Evolutionary conservation across 2,113 vertebrate genomes (phyloP), one percentile per base, ranked within the genome.

Genomic region (Fukomys damarensis): DNA sequence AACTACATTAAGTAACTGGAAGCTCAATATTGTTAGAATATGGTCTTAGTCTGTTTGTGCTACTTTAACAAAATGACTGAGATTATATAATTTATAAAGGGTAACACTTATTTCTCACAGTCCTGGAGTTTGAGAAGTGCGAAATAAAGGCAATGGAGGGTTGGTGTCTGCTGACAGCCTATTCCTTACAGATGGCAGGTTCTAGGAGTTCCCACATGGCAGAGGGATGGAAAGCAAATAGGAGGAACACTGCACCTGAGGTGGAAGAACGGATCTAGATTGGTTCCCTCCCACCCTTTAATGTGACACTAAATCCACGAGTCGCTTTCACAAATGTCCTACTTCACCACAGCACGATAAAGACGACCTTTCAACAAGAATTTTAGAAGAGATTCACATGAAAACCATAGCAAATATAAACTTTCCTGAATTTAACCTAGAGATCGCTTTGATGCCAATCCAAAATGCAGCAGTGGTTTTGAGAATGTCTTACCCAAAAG

Each of bases 171-270:
- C 7, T 11, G 41, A n/a, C 7, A 3, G 17, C 32, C 58, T 3
- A 0, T 20, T 22, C 8, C 43, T 89, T 8, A 24, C 4, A 5
- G 8, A n/a, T 17, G 13, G 72, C 32, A 17, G 2, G 5, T 28
- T 46, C 43, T 20, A 24, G 19, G 32, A 9, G 12, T 54, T 35
- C 32, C 52, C 46, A 3, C 24, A 54, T 13, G 24, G 43, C 2
- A 13, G 24, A 32, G 30, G 24, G 58, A 26, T 4, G 10, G 30
- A 65, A n/a, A 30, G 17, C 30, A 22, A 12, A 28, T 2, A 17
- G 2, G 6, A 16, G 52, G 38, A 6, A 11, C n/a, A 30, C 8
- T 5, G 38, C 12, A 16, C 38, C 8, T n/a, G 2, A 2, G 17
- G 7, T 63, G 14, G 41, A 79, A 38, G 16, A 41, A 0, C 0